These are phyloP conservation scores for Prolemur simus DNA, from an alignment of 2,113 vertebrate species.

Conservation along the genomic window DNA sequence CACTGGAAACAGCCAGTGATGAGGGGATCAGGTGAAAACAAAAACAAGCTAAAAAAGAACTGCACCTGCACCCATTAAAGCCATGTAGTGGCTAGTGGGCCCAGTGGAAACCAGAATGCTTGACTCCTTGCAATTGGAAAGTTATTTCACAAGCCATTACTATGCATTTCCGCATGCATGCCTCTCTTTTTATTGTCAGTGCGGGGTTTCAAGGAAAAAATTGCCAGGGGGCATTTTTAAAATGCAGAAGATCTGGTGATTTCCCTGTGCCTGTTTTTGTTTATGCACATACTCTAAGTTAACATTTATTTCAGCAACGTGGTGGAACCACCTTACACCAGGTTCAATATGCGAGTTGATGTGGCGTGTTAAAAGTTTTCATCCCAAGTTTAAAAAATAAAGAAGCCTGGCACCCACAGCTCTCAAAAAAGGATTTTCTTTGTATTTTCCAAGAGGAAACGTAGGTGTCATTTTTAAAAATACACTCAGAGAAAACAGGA, in stretches of 20 bases:
- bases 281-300: neutral
- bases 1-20: constrained; percentile 42
- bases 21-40: constrained; percentile 70
- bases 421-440: neutral
- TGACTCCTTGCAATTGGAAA: constrained; percentile 75
- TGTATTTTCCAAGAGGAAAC: neutral
- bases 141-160: constrained; percentile 80
- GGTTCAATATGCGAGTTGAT: constrained; percentile 8
- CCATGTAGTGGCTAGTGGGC: constrained; percentile 51
- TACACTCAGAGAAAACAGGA: neutral
- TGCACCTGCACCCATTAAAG: constrained; percentile 74
- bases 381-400: constrained; percentile 20
- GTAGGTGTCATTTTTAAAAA: neutral
- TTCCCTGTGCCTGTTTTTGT: neutral
- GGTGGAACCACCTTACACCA: neutral
- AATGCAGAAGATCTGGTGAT: constrained; percentile 26
- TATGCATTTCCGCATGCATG: constrained; percentile 63
- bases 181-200: constrained; percentile 73
- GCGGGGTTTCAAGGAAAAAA: neutral
- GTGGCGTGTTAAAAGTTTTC: neutral
- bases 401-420: neutral
- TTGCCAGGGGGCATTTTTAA: constrained; percentile 1
- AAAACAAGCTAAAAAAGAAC: constrained; percentile 65
- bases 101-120: constrained; percentile 69
- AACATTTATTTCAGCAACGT: neutral